Conservation (phyloP, 2,888 invertebrate genomes). For the Lithophane semibrunnea region DNA sequence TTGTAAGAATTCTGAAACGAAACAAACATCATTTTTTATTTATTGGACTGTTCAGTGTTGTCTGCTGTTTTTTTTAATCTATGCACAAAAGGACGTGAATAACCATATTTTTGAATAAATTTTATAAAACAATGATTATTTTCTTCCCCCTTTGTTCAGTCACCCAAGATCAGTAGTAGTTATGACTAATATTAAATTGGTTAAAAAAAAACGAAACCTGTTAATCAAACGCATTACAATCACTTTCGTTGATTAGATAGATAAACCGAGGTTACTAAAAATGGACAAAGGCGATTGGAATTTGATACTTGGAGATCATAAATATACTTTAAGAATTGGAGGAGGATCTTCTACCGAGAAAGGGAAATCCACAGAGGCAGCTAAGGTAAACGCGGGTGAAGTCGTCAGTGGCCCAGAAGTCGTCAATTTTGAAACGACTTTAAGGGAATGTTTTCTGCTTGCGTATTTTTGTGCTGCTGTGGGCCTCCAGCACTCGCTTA, state of each 20-base stretch:
- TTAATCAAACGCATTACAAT: background rate
- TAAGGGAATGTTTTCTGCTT: no score
- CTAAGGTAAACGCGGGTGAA: conserved; percentile 1
- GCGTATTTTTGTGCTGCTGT: no score
- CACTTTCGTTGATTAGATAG: conserved; percentile 7
- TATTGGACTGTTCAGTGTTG: background rate
- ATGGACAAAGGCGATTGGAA: conserved; percentile 36
- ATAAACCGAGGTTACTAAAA: conserved; percentile 10
- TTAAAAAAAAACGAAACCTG: background rate
- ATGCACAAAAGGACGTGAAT: background rate
- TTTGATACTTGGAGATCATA: conserved; percentile 27
- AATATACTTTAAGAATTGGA: conserved; percentile 16
- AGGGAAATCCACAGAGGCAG: conserved; percentile 39
- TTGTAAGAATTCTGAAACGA: background rate
- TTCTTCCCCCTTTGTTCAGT: background rate
- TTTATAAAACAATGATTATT: no score
- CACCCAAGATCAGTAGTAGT: background rate
- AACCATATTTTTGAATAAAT: conserved; percentile 3
- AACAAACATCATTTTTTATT: background rate
- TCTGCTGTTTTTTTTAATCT: background rate
- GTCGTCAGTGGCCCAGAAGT: background rate
- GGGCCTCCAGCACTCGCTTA: no score
- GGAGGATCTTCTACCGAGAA: conserved; percentile 13
- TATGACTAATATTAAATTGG: background rate
- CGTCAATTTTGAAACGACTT: background rate